Evolutionary conservation across 2,888 invertebrate genomes (phyloP).

Genomic region (Hydrotaea cyrtoneurina): DNA sequence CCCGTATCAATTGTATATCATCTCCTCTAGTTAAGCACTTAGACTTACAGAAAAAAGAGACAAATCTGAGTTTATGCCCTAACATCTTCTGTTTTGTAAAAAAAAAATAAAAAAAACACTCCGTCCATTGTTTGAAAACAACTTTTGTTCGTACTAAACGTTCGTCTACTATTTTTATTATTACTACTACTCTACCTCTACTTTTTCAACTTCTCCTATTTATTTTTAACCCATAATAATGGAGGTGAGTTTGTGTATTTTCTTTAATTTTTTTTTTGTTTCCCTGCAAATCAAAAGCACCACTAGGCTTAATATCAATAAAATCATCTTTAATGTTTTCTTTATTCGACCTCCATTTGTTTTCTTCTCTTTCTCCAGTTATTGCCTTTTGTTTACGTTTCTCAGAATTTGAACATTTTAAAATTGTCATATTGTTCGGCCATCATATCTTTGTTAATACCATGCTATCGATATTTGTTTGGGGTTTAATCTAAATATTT

Average conservation of each 20-base stretch:
- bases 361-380: conserved; percentile 21
- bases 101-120: conserved; percentile 34
- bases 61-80: conserved; percentile 36
- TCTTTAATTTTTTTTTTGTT: conserved; percentile 63
- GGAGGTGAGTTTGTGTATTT: conserved; percentile 72
- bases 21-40: conserved; percentile 42
- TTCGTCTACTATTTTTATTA: conserved; percentile 61
- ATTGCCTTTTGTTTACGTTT: conserved; percentile 45
- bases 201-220: conserved; percentile 60
- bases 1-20: conserved; percentile 33
- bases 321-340: not conserved
- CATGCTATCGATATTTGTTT: not conserved
- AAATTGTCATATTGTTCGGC: not conserved
- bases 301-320: conserved; percentile 27
- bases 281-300: conserved; percentile 55
- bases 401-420: conserved; percentile 7
- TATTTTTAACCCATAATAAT: conserved; percentile 63
- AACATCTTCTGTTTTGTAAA: conserved; percentile 15
- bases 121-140: conserved; percentile 53
- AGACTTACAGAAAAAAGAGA: conserved; percentile 26
- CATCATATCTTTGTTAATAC: not conserved
- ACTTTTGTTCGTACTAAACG: conserved; percentile 39
- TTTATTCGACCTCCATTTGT: not conserved
- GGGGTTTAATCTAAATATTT: conserved; percentile 4
- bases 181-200: conserved; percentile 49